A percentile compares a stretch with the other conserved stretches of the same genome.
These are phyloP conservation scores for Megaustenia siamemsis DNA, from an alignment of 2,888 invertebrate genomes.

Conservation along the genomic window DNA sequence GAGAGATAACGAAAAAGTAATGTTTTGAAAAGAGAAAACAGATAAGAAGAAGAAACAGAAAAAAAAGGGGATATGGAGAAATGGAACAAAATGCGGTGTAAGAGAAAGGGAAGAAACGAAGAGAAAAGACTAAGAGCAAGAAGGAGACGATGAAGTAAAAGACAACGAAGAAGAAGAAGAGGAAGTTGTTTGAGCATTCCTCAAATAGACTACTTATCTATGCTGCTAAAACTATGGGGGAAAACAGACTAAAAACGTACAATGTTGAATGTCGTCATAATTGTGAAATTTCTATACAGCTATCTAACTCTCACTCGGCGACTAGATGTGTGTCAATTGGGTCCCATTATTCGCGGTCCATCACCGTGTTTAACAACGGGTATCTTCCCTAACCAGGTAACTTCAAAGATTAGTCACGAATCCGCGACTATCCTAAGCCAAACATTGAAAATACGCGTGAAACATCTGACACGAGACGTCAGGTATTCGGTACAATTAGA, in stretches of 20 bases:
- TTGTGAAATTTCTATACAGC: not conserved
- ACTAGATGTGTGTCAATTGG: not conserved
- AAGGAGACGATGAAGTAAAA: not conserved
- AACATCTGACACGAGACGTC: conserved; percentile 23
- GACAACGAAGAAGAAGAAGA: not conserved
- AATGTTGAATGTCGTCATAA: too few species aligned
- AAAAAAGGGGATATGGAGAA: not conserved
- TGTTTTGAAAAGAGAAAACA: conserved; percentile 29
- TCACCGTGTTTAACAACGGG: not conserved
- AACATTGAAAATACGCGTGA: conserved; percentile 36
- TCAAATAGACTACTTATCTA: too few species aligned
- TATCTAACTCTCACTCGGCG: not conserved
- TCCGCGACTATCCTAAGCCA: conserved; percentile 16
- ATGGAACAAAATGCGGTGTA: not conserved
- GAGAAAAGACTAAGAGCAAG: not conserved
- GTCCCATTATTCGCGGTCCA: not conserved
- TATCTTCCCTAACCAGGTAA: not conserved
- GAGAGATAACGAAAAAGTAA: too few species aligned
- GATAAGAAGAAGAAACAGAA: not conserved
- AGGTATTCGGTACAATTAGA: conserved; percentile 35
- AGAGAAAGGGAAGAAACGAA: conserved; percentile 22
- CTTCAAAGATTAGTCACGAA: conserved; percentile 30
- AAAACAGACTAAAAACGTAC: too few species aligned
- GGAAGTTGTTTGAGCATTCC: not conserved
- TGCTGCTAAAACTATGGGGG: too few species aligned